These are phyloP conservation scores for Saguinus midas DNA, from an alignment of 2,113 vertebrate species.

Conservation along the genomic window DNA sequence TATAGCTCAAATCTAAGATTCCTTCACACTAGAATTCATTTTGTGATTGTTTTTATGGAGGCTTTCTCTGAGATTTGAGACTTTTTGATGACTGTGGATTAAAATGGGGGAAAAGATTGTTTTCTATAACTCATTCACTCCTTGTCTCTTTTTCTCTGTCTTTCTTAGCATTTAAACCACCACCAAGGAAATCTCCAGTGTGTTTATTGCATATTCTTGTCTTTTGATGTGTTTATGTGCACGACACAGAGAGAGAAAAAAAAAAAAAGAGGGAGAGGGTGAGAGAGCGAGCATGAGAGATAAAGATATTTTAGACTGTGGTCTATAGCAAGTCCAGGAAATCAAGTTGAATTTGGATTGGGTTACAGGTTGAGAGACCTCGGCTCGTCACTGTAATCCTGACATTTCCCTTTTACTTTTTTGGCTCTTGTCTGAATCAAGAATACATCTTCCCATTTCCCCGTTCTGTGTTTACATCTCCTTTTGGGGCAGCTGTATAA, in stretches of 20 bases:
- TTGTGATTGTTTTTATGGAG: background rate
- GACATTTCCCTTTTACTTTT: slow-evolving; percentile 8
- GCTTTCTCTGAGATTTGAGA: background rate
- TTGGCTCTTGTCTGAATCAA: background rate
- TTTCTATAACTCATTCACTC: background rate
- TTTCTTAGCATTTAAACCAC: background rate
- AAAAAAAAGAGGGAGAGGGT: too few relatives aligned
- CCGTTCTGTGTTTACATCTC: background rate
- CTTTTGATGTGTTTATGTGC: background rate
- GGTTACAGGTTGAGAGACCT: slow-evolving; percentile 21
- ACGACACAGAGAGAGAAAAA: background rate
- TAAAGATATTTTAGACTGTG: background rate
- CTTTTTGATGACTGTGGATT: background rate
- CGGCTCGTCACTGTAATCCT: background rate
- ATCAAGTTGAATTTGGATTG: slow-evolving; percentile 29
- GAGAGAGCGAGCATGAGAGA: background rate
- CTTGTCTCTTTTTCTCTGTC: background rate
- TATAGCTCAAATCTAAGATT: background rate
- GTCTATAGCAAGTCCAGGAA: slow-evolving; percentile 34
- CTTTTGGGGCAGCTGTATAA: background rate
- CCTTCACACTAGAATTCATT: background rate
- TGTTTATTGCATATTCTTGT: background rate
- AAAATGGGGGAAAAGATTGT: background rate
- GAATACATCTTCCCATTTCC: background rate
- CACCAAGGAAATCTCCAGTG: background rate